Percentiles rank a stretch among this genome's conserved stretches.
These are phyloP conservation scores for Rhinogobio ventralis DNA, from an alignment of 2,797 vertebrate genomes.

Conservation along the genomic window DNA sequence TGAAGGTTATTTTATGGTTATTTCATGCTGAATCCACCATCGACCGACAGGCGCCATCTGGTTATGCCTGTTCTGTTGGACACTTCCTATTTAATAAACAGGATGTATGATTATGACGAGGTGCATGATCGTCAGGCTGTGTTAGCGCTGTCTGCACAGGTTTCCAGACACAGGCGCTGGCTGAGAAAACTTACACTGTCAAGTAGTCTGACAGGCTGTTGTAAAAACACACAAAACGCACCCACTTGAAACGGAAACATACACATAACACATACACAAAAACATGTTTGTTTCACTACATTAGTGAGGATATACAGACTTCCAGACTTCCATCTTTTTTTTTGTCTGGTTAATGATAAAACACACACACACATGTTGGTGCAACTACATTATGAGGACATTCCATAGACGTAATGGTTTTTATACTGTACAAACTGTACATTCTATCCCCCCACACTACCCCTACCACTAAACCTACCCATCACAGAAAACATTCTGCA, in stretches of 20 bases:
- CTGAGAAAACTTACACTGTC: constrained; percentile 27
- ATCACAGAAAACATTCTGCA: too few species aligned
- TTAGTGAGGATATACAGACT: neutral
- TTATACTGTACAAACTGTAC: too few species aligned
- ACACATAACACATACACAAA: neutral
- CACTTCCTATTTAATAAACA: constrained; percentile 55
- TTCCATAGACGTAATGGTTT: too few species aligned
- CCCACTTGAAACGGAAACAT: neutral
- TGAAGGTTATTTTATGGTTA: constrained; percentile 51
- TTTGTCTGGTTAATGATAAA: neutral
- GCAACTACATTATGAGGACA: too few species aligned
- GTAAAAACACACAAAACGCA: neutral
- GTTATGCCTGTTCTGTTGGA: constrained; percentile 42
- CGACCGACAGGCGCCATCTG: constrained; percentile 46
- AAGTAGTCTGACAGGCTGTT: constrained; percentile 1
- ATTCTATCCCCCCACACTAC: too few species aligned
- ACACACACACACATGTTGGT: too few species aligned
- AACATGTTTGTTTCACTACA: neutral
- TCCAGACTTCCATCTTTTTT: neutral
- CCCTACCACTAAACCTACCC: too few species aligned
- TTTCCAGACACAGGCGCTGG: constrained; percentile 29
- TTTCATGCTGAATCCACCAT: constrained; percentile 48
- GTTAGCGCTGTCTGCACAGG: constrained; percentile 34
- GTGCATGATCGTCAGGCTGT: constrained; percentile 42
- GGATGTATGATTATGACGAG: constrained; percentile 53